phyloP scores from a whole-genome alignment of 2,888 invertebrate species.

The Imbricaverruca yamaguchii region DNA sequence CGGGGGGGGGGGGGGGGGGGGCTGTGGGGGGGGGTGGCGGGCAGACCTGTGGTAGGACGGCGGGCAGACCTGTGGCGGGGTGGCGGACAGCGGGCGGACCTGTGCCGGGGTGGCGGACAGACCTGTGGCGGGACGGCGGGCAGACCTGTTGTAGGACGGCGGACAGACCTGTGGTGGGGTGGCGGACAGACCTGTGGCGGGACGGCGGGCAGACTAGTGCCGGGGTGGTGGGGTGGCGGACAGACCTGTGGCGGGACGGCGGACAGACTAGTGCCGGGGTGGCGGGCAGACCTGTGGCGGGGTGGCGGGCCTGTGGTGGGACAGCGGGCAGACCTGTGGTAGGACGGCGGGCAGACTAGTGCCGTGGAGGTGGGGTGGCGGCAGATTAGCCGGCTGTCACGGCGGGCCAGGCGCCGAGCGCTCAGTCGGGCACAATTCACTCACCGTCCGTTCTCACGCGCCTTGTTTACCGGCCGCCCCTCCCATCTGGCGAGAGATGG shows the following conservation, averaged over 20 bases:
- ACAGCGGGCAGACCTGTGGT: neutral
- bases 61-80: neutral
- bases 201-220: neutral
- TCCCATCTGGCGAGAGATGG: conserved; percentile 17
- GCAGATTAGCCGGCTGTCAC: too few relatives aligned
- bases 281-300: neutral
- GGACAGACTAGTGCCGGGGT: neutral
- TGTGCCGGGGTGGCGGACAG: neutral
- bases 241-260: neutral
- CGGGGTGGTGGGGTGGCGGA: neutral
- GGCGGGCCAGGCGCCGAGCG: too few relatives aligned
- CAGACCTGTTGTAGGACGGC: neutral
- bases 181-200: neutral
- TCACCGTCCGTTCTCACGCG: conserved; percentile 22
- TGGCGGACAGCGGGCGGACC: neutral
- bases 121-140: neutral
- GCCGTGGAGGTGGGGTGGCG: too few relatives aligned
- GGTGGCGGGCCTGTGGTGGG: too few relatives aligned
- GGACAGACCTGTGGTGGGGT: neutral
- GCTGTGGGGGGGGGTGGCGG: too few relatives aligned
- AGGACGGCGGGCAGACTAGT: neutral
- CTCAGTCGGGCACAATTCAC: neutral
- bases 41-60: too few relatives aligned
- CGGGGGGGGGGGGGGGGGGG: neutral
- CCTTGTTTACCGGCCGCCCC: conserved; percentile 22